Base-by-base conservation (phyloP, 1,140 invertebrate genomes). In the Leptoteleia sp. region DNA sequence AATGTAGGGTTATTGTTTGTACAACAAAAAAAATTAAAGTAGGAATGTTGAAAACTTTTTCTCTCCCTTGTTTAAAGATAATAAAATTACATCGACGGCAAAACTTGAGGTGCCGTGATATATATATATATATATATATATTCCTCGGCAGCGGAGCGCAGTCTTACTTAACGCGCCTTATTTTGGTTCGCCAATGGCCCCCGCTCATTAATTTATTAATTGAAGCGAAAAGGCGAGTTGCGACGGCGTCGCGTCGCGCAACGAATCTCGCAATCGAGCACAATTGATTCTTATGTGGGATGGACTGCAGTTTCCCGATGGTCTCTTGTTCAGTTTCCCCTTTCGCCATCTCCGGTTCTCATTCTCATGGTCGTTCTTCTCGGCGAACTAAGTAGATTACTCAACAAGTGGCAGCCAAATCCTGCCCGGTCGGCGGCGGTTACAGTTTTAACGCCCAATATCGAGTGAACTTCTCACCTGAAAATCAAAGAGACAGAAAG, bases 371-470 rank as follows among this genome's bases (percentile, higher is more conserved):
- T 61, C 71, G 57, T 72, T 79, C 79, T 83, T 81, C 79, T 83
- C 82, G 67, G 77, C 73, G 64, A 85, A 84, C 82, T 87, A 89
- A 89, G 85, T 85, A 89, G 87, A 89, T 89, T 88, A 88, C 87
- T 89, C 87, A 89, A 89, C 86, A 89, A 88, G 88, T 89, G 87
- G 85, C 82, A 84, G 81, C 83, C 81, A 85, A 86, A 88, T 88
- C 85, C 82, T 81, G 65, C 77, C 80, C 80, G 78, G 73, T 81
- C 78, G 81, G 81, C 77, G 79, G 79, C 72, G 76, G 79, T 80
- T 81, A 72, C 76, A 73, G 73, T 83, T 84, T 87, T 85, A 84
- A 80, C 81, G 79, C 22, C 70, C 22, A 62, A 79, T 79, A 72
- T 81, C 75, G 45, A 43, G 40, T 45, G 19, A 78, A 71, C 59